A percentile compares a stretch with the other conserved stretches of the same genome.
These are phyloP conservation scores for Sinonovacula constricta DNA, from an alignment of 1,140 invertebrate genomes.

Conservation along the genomic window DNA sequence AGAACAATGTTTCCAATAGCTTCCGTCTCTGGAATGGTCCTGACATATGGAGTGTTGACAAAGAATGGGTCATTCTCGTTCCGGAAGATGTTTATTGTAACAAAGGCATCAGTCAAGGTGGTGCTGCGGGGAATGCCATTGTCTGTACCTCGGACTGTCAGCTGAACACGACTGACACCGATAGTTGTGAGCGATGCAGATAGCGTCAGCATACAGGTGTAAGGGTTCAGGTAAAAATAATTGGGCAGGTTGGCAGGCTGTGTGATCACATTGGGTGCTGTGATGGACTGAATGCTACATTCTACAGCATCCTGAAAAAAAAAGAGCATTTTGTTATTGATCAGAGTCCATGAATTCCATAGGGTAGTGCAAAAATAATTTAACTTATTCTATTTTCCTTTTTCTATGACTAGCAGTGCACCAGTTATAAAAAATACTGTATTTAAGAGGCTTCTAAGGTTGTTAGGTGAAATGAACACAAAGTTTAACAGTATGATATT, in stretches of 20 bases:
- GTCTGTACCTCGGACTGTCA: slow-evolving; percentile 58
- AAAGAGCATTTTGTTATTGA: no score
- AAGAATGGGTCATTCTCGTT: slow-evolving; percentile 67
- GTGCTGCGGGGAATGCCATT: slow-evolving; percentile 58
- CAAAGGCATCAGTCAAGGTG: slow-evolving; percentile 42
- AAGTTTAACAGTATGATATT: no score
- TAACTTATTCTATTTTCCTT: no score
- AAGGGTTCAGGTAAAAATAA: slow-evolving; percentile 66
- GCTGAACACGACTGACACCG: slow-evolving; percentile 40
- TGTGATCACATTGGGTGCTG: slow-evolving; percentile 38
- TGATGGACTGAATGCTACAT: slow-evolving; percentile 47
- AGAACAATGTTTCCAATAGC: slow-evolving; percentile 54
- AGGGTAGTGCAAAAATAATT: no score
- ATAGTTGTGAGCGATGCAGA: slow-evolving; percentile 53
- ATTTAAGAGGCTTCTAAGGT: no score
- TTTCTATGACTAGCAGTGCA: no score
- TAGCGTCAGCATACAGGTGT: slow-evolving; percentile 59
- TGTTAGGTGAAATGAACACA: no score
- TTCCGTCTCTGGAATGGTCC: slow-evolving; percentile 59
- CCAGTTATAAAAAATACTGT: no score
- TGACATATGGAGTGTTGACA: slow-evolving; percentile 47
- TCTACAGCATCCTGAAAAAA: slow-evolving; percentile 57
- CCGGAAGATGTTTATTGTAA: slow-evolving; percentile 62
- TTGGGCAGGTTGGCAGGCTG: slow-evolving; percentile 52
- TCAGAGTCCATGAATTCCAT: no score